These are phyloP conservation scores for Formica selysi DNA, from an alignment of 1,140 invertebrate species.

Conservation along the genomic window DNA sequence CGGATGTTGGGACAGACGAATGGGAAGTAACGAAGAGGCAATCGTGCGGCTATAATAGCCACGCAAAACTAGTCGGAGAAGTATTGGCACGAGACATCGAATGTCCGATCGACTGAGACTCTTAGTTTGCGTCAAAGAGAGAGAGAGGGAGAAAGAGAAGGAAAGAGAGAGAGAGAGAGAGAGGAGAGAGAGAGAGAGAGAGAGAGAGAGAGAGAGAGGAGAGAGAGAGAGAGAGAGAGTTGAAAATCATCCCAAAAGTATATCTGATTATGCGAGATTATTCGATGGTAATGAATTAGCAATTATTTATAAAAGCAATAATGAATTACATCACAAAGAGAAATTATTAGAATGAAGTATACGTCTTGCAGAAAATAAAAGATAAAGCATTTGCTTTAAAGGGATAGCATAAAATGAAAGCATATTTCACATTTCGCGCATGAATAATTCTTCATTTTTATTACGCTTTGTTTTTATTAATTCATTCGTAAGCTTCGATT, in stretches of 20 bases:
- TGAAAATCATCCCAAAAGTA: not conserved
- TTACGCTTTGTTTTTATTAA: conserved; percentile 8
- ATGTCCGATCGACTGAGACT: conserved; percentile 48
- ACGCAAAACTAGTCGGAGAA: conserved; percentile 73
- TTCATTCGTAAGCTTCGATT: not conserved
- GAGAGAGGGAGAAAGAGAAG: not conserved
- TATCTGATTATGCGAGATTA: conserved; percentile 16
- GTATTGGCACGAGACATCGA: conserved; percentile 64
- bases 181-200: not conserved
- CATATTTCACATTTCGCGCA: conserved; percentile 9
- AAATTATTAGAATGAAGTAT: conserved; percentile 11
- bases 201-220: not conserved
- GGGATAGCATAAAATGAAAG: conserved; percentile 1
- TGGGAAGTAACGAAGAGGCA: conserved; percentile 73
- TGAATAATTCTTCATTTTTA: conserved; percentile 23
- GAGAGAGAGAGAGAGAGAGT: not conserved
- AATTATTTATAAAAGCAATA: conserved; percentile 33
- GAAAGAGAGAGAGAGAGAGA: not conserved
- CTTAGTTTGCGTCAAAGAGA: not conserved
- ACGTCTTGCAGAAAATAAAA: conserved; percentile 14
- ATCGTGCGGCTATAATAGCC: conserved; percentile 76
- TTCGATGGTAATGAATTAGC: not conserved
- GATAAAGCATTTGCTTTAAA: conserved; percentile 17
- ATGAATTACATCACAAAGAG: not conserved
- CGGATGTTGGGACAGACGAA: conserved; percentile 68